phyloP scores from a whole-genome alignment of 1,140 invertebrate genomes.

The Drosophila arawakana region DNA sequence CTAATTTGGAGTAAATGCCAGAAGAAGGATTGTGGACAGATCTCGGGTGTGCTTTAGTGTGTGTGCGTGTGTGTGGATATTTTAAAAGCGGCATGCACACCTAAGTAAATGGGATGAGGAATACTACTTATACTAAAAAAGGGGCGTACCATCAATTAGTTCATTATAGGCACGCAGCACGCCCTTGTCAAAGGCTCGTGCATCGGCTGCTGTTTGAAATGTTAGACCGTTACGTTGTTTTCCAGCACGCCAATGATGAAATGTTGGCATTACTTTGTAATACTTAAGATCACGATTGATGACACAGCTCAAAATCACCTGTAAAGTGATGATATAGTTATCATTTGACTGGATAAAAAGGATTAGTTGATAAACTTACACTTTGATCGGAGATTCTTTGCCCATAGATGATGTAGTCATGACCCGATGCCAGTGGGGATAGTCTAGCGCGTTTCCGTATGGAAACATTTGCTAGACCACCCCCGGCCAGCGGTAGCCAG shows the following conservation, averaged over 20 bases:
- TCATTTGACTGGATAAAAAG: too few species aligned
- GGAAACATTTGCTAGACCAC: constrained; percentile 96
- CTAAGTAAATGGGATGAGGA: constrained; percentile 2
- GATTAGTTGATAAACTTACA: constrained; percentile 86
- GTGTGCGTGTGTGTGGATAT: background rate
- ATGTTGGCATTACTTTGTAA: constrained; percentile 99
- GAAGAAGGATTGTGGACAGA: constrained; percentile 13
- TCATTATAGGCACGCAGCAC: constrained; percentile 95
- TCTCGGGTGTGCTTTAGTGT: background rate
- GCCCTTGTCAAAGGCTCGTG: constrained; percentile 96
- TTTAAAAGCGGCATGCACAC: constrained; percentile 43
- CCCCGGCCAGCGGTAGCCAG: constrained; percentile 97
- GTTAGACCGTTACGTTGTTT: constrained; percentile 97
- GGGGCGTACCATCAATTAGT: constrained; percentile 91
- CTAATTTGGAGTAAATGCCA: constrained; percentile 12
- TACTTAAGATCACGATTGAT: constrained; percentile 98
- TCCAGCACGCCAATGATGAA: constrained; percentile 98
- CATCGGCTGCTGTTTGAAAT: constrained; percentile 97
- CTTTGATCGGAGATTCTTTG: constrained; percentile 95
- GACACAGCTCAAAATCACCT: constrained; percentile 97
- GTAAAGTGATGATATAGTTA: background rate
- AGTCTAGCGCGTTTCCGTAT: constrained; percentile 89
- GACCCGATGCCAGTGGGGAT: constrained; percentile 82
- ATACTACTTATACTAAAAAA: too few species aligned
- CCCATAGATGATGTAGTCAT: constrained; percentile 96